These are phyloP conservation scores for Cryptosula pallasiana DNA, from an alignment of 2,888 invertebrate genomes.

Conservation along the genomic window DNA sequence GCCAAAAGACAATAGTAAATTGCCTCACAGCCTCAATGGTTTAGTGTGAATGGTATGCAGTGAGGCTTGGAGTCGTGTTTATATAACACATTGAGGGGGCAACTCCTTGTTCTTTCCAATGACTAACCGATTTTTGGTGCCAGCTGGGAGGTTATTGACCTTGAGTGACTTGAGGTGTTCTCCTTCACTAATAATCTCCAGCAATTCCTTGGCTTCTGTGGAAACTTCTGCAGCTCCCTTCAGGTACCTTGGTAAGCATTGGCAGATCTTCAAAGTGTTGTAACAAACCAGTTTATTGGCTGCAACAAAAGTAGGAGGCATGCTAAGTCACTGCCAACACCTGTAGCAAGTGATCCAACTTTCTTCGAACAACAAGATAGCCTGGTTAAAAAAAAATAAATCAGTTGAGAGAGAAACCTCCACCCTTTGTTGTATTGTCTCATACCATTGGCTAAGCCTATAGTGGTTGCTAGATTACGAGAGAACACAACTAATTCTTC, in stretches of 20 bases:
- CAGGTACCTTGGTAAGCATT: background rate
- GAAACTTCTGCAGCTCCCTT: background rate
- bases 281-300: background rate
- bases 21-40: no score
- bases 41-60: no score
- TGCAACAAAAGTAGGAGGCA: background rate
- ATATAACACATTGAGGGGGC: no score
- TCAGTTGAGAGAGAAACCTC: no score
- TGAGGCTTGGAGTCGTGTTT: no score
- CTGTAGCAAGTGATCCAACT: no score
- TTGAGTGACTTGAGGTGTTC: background rate
- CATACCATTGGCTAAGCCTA: background rate
- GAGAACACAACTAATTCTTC: background rate
- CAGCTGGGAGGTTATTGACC: background rate
- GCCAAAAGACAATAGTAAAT: no score
- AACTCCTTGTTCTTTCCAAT: background rate
- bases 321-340: background rate
- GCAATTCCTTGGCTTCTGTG: background rate
- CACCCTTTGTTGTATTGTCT: no score
- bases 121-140: background rate
- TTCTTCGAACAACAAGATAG: no score
- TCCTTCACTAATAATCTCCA: background rate
- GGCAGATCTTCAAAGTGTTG: constrained; percentile 1
- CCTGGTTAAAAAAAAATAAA: no score
- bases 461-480: background rate